These are phyloP conservation scores for Struthio camelus DNA, from an alignment of 2,113 vertebrate genomes.

Conservation along the genomic window DNA sequence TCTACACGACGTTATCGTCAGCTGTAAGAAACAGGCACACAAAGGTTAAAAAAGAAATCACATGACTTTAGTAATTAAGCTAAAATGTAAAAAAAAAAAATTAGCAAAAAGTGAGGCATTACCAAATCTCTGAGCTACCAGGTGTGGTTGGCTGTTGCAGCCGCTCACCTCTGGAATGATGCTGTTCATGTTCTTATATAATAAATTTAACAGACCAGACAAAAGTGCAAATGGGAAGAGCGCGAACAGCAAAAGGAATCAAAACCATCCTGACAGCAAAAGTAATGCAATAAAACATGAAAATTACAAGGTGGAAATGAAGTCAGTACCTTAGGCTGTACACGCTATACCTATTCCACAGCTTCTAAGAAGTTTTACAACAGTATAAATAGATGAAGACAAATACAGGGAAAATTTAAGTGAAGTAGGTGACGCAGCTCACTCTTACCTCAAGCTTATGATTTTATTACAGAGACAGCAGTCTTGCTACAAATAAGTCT, in stretches of 20 bases:
- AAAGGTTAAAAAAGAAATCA: background rate
- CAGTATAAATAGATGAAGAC: background rate
- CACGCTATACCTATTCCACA: background rate
- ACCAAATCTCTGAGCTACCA: background rate
- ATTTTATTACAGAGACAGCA: background rate
- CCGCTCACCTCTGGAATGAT: background rate
- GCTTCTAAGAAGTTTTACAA: background rate
- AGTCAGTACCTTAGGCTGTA: background rate
- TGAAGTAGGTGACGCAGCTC: background rate
- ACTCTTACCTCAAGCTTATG: background rate
- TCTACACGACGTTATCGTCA: background rate
- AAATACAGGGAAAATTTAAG: background rate
- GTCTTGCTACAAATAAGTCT: background rate
- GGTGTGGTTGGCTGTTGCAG: background rate
- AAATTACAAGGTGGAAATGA: background rate
- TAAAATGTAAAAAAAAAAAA: too few relatives aligned
- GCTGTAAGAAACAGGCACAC: background rate
- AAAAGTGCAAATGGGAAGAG: background rate
- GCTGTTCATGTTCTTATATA: background rate
- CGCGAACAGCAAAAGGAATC: background rate
- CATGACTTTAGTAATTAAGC: background rate
- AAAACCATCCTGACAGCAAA: background rate
- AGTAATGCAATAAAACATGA: background rate
- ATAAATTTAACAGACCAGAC: background rate
- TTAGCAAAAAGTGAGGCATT: background rate